Percentiles rank a stretch among this genome's conserved stretches.
Conservation (phyloP, 2,888 invertebrate genomes). For the Meganola albula region DNA sequence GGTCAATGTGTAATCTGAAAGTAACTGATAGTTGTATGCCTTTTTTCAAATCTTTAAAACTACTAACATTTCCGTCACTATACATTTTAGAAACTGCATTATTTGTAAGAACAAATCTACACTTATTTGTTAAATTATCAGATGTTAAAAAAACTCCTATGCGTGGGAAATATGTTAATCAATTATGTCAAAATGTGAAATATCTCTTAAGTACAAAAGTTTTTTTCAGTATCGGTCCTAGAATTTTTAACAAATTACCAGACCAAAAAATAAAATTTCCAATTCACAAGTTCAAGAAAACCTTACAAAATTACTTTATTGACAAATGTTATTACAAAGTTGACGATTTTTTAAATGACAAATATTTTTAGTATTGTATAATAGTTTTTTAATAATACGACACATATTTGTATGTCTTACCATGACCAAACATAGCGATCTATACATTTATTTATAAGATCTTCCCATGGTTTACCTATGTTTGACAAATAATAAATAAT, state of each 20-base stretch:
- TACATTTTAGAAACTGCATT: conserved; percentile 4
- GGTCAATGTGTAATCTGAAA: conserved; percentile 1
- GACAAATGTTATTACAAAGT: no score
- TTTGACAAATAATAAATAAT: no score
- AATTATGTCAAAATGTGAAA: not conserved
- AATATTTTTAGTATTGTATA: no score
- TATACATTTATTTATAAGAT: no score
- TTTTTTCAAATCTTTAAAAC: not conserved
- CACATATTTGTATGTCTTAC: no score
- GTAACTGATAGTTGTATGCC: conserved; percentile 1
- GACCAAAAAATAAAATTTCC: no score
- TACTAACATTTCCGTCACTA: conserved; percentile 4
- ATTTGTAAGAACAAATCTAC: conserved; percentile 1
- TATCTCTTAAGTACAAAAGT: not conserved
- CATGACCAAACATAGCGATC: no score
- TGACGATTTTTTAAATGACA: no score
- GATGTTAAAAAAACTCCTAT: not conserved
- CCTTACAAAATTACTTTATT: no score
- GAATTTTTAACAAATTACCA: not conserved
- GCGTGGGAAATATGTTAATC: not conserved
- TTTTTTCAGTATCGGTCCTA: not conserved
- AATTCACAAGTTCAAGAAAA: no score
- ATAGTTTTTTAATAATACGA: no score
- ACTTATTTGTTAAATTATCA: not conserved
- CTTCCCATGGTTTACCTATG: no score